Evolutionary conservation across 1,140 invertebrate species (phyloP), one percentile per base, ranked within the genome.

Genomic region (Orius laevigatus): DNA sequence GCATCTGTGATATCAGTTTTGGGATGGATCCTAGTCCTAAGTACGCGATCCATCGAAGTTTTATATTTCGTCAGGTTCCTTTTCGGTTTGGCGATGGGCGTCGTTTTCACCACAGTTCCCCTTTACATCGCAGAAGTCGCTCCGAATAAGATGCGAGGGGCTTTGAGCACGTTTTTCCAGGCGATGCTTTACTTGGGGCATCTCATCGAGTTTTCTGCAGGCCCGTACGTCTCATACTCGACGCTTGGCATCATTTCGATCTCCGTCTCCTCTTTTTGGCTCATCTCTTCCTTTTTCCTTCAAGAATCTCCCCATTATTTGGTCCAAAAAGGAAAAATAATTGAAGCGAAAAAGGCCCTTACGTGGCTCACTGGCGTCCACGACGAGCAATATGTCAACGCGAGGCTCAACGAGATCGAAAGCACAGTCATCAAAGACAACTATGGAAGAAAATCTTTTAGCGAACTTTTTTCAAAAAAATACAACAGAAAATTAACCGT

Each of bases 41-140:
- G 12, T 11, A 19, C 42, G 5, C 38, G n/a, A 2, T 16, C 19
- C 34, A 11, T 48, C 36, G 35, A 19, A 14, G 11, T 36, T 5
- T 33, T 47, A 15, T 49, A 49, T n/a, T 9, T 18, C 5, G 45
- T 43, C 10, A 2, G 51, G 3, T 32, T 49, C 20, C 34, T 49
- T 14, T 53, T 53, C 59, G 87, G 87, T 12, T 58, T 86, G 8
- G 74, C 72, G 2, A 69, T 82, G 6, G 81, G 84, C 1, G 72
- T 82, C 55, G 67, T 79, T 0, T 85, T 84, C 61, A 80, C 84
- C 0, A 72, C 76, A 10, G 70, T 78, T 2, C 84, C 85, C 0
- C 79, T 89, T 71, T 92, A 90, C 61, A 74, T 84, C 49, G 84
- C 82, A 31, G 86, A 91, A 67, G 84, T 88, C 31, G 77, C 51